Base-by-base conservation (phyloP, 2,113 vertebrate species). In the Hiodon tergisus region DNA sequence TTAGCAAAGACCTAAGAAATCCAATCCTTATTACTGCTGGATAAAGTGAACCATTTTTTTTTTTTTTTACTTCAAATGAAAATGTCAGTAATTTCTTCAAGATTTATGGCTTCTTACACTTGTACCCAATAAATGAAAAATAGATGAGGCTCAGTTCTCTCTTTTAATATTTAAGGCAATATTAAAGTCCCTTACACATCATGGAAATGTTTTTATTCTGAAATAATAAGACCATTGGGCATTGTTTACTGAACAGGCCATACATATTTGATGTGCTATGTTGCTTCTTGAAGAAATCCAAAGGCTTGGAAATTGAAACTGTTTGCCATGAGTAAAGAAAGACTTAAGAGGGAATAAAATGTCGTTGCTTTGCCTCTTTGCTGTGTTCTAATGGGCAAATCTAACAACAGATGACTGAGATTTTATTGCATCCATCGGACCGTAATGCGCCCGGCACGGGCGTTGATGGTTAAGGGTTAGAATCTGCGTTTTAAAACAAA, bases 151-250 rank as follows among this genome's bases (percentile, higher is more conserved):
- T 85, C 88, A 86, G 90, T 91, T 91, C 91, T 90, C 87, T 89
- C 90, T 90, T 92, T 92, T 92, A 92, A 93, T 93, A 93, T 93
- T 93, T 90, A 93, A 93, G 90, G 91, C 90, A 91, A 90, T 93
- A 91, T 93, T 93, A 91, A 93, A 92, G 88, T 86, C 88, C 89
- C 87, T 87, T 88, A 86, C 86, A 86, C 88, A 86, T 85, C 88
- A 87, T 86, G 88, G 86, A 92, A 90, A 91, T 90, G 92, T 89
- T 92, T 91, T 91, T 90, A 91, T 92, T 92, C 88, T 89, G 92
- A 90, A 90, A 87, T 87, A 90, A 92, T 91, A 90, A 89, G 89
- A 92, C 90, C 90, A 90, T 88, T 86, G 91, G 90, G 91, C 89
- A 87, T 91, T 93, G 91, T 93, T 93, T 93, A 89, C 89, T 84